These are phyloP conservation scores for Anabas testudineus DNA, from an alignment of 2,797 vertebrate species.

Conservation along the genomic window DNA sequence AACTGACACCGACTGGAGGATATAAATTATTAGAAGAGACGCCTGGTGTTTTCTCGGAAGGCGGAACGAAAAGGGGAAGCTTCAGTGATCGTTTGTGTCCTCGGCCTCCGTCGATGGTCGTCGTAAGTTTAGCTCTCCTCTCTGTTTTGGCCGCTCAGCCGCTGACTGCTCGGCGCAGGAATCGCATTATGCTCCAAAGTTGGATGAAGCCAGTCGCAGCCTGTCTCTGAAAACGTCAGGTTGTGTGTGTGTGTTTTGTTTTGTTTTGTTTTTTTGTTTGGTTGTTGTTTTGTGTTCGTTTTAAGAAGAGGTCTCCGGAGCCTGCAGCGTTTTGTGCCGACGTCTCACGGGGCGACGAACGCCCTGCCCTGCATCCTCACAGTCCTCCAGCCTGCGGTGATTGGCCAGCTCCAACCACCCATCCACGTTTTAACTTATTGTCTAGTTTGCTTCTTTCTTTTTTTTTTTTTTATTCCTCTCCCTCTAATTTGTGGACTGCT, in stretches of 20 bases:
- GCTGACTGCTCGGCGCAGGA: slow-evolving; percentile 43
- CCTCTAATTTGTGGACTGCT: slow-evolving; percentile 24
- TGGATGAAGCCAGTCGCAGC: slow-evolving; percentile 69
- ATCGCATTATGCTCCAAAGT: slow-evolving; percentile 78
- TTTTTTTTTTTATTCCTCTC: no score
- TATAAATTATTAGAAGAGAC: slow-evolving; percentile 66
- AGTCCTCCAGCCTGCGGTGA: slow-evolving; percentile 45
- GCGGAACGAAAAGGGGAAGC: slow-evolving; percentile 85
- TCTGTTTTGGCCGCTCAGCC: slow-evolving; percentile 26
- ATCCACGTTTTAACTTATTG: slow-evolving; percentile 65
- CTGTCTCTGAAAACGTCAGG: slow-evolving; percentile 76
- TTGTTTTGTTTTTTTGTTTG: no score
- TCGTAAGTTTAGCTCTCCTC: no score
- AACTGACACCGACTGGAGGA: slow-evolving; percentile 71
- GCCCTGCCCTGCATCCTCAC: slow-evolving; percentile 66
- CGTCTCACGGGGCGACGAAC: slow-evolving; percentile 38
- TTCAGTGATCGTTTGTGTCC: slow-evolving; percentile 71
- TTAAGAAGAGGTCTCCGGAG: slow-evolving; percentile 21
- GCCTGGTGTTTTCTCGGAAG: slow-evolving; percentile 76
- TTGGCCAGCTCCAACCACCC: slow-evolving; percentile 35
- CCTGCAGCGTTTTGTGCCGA: slow-evolving; percentile 54
- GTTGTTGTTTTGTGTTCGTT: slow-evolving; percentile 10
- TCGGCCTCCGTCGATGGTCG: slow-evolving; percentile 44
- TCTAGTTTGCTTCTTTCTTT: slow-evolving; percentile 11
- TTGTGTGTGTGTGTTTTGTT: no score